Conservation (phyloP, 2,888 invertebrate species). For the Drosophila mimetica region DNA sequence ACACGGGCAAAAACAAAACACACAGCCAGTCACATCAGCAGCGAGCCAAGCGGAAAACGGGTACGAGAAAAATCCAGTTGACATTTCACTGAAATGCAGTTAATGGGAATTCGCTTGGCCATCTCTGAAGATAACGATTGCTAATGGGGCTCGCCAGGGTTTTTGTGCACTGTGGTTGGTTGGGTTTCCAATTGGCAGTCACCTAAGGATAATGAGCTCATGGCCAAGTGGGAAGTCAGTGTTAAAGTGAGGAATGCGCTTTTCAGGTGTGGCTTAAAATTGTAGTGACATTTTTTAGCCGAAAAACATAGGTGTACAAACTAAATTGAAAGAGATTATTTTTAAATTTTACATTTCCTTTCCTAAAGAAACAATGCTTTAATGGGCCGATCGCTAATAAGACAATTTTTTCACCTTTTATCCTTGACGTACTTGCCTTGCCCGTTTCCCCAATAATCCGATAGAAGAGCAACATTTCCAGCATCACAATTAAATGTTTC, state of each 20-base stretch:
- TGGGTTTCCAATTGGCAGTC: constrained; percentile 12
- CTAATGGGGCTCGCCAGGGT: constrained; percentile 15
- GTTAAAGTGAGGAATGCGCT: not conserved
- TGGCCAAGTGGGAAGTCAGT: not conserved
- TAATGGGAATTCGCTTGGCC: constrained; percentile 51
- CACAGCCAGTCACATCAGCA: constrained; percentile 15
- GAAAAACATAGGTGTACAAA: not conserved
- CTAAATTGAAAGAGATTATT: no score
- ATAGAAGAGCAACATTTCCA: not conserved
- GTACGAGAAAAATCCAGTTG: constrained; percentile 41
- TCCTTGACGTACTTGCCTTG: not conserved
- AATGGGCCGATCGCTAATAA: no score
- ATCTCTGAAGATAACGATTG: constrained; percentile 39
- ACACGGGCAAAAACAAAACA: constrained; percentile 10
- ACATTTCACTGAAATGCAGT: constrained; percentile 61
- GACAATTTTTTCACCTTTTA: no score
- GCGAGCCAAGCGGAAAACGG: constrained; percentile 36
- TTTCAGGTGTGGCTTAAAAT: constrained; percentile 1
- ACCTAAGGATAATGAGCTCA: constrained; percentile 35
- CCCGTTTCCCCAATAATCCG: not conserved
- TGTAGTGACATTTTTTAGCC: not conserved
- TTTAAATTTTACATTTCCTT: no score
- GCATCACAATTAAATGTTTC: constrained; percentile 11
- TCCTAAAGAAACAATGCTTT: no score
- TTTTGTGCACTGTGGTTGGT: constrained; percentile 5